phyloP scores from a whole-genome alignment of 2,888 invertebrate species.

The Chesias legatella region DNA sequence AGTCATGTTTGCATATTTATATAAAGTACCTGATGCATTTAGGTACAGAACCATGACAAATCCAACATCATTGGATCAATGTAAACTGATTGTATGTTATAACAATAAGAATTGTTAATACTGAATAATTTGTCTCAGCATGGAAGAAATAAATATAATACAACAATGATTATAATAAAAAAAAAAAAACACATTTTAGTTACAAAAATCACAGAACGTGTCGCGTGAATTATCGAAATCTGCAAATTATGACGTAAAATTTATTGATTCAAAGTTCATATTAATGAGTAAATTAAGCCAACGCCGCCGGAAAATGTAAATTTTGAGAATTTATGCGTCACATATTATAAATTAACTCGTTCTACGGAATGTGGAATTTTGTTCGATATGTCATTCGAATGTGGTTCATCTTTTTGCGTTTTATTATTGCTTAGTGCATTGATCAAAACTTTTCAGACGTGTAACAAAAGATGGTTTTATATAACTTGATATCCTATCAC shows the following conservation, averaged over 20 bases:
- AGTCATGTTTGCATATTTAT: too few relatives aligned
- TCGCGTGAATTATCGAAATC: not conserved
- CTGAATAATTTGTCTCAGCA: too few relatives aligned
- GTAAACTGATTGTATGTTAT: too few relatives aligned
- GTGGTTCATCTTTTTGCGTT: slow-evolving; percentile 22
- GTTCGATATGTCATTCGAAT: slow-evolving; percentile 33
- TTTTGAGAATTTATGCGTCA: slow-evolving; percentile 33
- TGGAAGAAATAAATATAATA: too few relatives aligned
- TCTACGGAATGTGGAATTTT: slow-evolving; percentile 40
- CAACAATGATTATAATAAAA: too few relatives aligned
- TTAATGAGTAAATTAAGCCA: slow-evolving; percentile 24
- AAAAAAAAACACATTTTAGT: too few relatives aligned
- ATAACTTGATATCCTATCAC: too few relatives aligned
- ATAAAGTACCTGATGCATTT: too few relatives aligned
- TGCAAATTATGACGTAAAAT: slow-evolving; percentile 10
- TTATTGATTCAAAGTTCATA: slow-evolving; percentile 8
- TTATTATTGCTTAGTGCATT: slow-evolving; percentile 36
- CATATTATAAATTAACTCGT: slow-evolving; percentile 36
- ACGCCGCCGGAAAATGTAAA: slow-evolving; percentile 36
- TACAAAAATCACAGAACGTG: too few relatives aligned
- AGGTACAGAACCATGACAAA: too few relatives aligned
- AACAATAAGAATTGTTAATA: too few relatives aligned
- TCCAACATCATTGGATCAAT: too few relatives aligned
- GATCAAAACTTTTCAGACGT: slow-evolving; percentile 9
- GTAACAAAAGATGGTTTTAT: not conserved